Evolutionary conservation across 2,797 vertebrate genomes (phyloP).

Genomic region (Taeniopygia guttata): DNA sequence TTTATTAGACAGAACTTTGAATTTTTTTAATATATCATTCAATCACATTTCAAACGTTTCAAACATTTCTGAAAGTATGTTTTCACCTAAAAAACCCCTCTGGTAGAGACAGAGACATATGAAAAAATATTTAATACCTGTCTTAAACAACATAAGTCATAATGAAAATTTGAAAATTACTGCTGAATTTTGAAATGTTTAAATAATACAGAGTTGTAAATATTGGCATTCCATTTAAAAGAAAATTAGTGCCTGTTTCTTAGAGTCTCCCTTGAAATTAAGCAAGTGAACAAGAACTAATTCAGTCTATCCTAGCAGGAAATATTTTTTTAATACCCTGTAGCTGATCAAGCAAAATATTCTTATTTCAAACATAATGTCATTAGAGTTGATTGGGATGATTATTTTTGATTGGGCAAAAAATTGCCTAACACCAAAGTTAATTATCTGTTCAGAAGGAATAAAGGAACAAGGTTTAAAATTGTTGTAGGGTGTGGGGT

Average conservation of each 20-base stretch:
- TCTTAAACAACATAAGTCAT: background rate
- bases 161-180: background rate
- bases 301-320: background rate
- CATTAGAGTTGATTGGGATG: background rate
- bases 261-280: conserved; percentile 27
- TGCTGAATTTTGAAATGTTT: background rate
- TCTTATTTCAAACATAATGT: conserved; percentile 26
- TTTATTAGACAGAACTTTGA: background rate
- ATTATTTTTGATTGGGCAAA: conserved; percentile 52
- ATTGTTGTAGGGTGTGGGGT: background rate
- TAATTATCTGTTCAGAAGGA: conserved; percentile 33
- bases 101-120: background rate
- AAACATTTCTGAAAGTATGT: background rate
- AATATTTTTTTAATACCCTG: conserved; percentile 26
- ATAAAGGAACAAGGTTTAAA: background rate
- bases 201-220: background rate
- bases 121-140: background rate
- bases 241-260: conserved; percentile 3
- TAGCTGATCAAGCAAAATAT: conserved; percentile 19
- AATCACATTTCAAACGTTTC: background rate
- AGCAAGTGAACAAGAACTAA: conserved; percentile 46
- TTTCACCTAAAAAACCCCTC: background rate
- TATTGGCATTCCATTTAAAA: conserved; percentile 11
- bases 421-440: conserved; percentile 15
- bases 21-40: background rate